phyloP scores from a whole-genome alignment of 2,797 vertebrate species.

The Pitangus sulphuratus region DNA sequence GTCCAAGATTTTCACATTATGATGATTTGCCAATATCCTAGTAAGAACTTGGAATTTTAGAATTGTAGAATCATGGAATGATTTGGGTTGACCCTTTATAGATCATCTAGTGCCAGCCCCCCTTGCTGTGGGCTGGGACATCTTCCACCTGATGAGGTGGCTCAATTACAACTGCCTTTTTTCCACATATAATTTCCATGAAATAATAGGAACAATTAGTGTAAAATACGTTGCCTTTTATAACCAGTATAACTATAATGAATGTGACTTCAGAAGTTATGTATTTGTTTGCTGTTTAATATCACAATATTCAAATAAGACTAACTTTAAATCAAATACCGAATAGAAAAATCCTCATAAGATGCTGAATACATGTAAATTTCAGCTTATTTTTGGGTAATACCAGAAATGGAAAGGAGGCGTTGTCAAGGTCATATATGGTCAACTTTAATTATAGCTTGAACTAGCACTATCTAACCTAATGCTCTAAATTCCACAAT shows the following conservation, averaged over 20 bases:
- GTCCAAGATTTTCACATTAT: background rate
- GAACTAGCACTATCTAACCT: background rate
- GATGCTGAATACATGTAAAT: background rate
- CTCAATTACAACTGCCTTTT: background rate
- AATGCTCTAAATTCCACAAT: background rate
- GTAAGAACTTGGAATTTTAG: background rate
- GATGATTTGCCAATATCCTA: background rate
- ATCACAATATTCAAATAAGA: background rate
- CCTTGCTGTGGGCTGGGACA: background rate
- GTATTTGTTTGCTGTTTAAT: background rate
- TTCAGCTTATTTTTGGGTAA: background rate
- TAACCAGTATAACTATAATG: background rate
- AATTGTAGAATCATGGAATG: background rate
- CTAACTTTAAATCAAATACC: background rate
- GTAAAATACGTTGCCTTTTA: background rate
- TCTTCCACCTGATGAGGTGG: background rate
- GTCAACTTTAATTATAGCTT: background rate
- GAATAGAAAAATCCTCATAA: background rate
- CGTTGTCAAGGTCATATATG: background rate
- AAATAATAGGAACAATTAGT: background rate
- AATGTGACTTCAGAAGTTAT: background rate
- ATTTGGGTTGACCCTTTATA: background rate
- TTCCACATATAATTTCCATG: background rate
- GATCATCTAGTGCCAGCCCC: background rate
- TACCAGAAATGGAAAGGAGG: background rate